Percentiles rank a stretch among this genome's conserved stretches.
Evolutionary conservation across 2,888 invertebrate genomes (phyloP).

Genomic region (Leptarthrus brevirostris): DNA sequence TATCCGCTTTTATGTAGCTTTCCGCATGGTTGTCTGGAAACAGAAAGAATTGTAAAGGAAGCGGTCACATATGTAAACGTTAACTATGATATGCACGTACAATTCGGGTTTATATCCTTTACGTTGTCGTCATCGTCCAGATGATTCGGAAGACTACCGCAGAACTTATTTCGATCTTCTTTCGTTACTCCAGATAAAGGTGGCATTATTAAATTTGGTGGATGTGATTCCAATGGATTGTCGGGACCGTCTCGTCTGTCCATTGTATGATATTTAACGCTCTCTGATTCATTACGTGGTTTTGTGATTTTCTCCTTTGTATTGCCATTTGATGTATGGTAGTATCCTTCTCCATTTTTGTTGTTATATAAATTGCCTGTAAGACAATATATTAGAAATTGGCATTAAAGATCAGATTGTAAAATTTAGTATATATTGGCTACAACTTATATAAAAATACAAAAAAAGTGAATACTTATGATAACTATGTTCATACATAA

Average conservation of each 20-base stretch:
- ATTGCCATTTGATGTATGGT: slow-evolving; percentile 3
- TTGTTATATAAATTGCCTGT: slow-evolving; percentile 44
- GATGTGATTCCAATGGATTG: slow-evolving; percentile 37
- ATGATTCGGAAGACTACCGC: slow-evolving; percentile 57
- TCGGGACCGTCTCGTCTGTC: slow-evolving; percentile 23
- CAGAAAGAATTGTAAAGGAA: neutral
- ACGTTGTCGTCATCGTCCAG: slow-evolving; percentile 54
- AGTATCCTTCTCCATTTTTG: slow-evolving; percentile 34
- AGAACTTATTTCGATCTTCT: slow-evolving; percentile 56
- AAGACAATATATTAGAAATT: too few species aligned
- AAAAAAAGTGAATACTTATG: too few species aligned
- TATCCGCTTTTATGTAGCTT: slow-evolving; percentile 40
- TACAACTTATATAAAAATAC: too few species aligned
- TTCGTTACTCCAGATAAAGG: slow-evolving; percentile 51
- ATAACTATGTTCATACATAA: too few species aligned
- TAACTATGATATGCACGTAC: slow-evolving; percentile 21
- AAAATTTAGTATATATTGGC: too few species aligned
- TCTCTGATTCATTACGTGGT: slow-evolving; percentile 17
- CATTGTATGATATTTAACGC: slow-evolving; percentile 24
- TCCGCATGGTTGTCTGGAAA: slow-evolving; percentile 49
- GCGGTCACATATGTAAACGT: neutral
- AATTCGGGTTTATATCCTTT: slow-evolving; percentile 28
- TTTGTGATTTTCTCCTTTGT: neutral
- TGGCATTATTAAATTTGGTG: slow-evolving; percentile 50
- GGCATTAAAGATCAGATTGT: too few species aligned